A percentile compares a stretch with the other conserved stretches of the same genome.
Evolutionary conservation across 2,888 invertebrate species (phyloP).

Genomic region (Serripes groenlandicus): DNA sequence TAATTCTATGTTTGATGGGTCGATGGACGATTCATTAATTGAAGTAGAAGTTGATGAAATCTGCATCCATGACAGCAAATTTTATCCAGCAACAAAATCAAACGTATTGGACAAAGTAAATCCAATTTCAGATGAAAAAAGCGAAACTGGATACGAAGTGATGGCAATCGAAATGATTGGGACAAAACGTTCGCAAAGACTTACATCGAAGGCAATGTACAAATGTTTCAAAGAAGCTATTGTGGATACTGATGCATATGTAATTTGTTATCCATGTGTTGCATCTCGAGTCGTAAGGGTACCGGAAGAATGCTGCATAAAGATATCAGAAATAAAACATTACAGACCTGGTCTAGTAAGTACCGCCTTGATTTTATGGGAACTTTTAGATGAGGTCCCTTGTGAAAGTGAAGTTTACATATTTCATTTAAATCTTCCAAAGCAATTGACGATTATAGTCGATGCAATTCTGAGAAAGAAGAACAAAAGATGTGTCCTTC

Average conservation of each 20-base stretch:
- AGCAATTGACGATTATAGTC: not conserved
- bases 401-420: not conserved
- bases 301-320: constrained; percentile 14
- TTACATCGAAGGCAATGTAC: not conserved
- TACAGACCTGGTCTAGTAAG: constrained; percentile 18
- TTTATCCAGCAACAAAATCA: constrained; percentile 6
- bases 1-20: no score
- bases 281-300: not conserved
- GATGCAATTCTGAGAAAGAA: not conserved
- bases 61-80: not conserved
- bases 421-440: not conserved
- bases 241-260: not conserved
- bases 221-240: not conserved
- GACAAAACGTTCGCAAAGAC: not conserved
- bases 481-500: not conserved
- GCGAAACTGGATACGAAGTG: not conserved
- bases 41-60: not conserved
- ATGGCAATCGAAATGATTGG: constrained; percentile 9
- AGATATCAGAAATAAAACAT: not conserved
- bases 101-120: not conserved
- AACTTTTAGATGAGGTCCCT: not conserved
- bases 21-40: not conserved
- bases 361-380: not conserved
- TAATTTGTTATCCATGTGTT: constrained; percentile 6
- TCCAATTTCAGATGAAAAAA: not conserved